Evolutionary conservation across 2,888 invertebrate species (phyloP), one percentile per base, ranked within the genome.

Genomic region (Leucophenga maculata): DNA sequence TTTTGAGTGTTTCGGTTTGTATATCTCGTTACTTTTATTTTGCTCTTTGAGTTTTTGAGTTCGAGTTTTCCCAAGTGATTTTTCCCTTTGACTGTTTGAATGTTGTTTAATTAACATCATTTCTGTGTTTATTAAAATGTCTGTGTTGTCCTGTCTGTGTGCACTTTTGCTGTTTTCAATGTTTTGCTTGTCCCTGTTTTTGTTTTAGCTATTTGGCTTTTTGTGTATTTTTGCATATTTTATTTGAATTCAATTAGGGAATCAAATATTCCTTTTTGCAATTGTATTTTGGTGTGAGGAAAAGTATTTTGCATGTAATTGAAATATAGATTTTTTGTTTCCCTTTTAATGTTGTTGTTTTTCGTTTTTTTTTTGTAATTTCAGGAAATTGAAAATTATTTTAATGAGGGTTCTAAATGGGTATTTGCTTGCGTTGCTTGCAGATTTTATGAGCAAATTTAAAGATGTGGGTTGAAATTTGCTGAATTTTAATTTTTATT

Each of bases 31-130:
- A 14, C 52, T 62, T 69, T 46, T 39, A 46, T 57, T 69, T 66
- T 65, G 13, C 16, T 64, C 66, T 68, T 68, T 66, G 46, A 59
- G 31, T 69, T 57, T 44, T 52, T 44, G 57, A 20, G 22, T 67
- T 67, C 39, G 20, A 44, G 48, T 64, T 55, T 64, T 71, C 67
- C 66, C 44, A 48, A 65, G 57, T 64, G 60, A 65, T 67, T 68
- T 26, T 65, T 72, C 68, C 69, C 71, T 74, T 71, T 73, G 67
- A 67, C 64, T 72, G 64, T 68, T 70, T 74, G 68, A 73, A 74
- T 73, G 72, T 52, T 69, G 69, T 80, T 78, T 80, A 74, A 78
- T 80, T 79, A 76, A 76, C 78, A 77, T 67, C 68, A 71, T 69
- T 69, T 70, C 65, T 72, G 20, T 39, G 26, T 65, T 60, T 67